A percentile compares a stretch with the other conserved stretches of the same genome.
These are phyloP conservation scores for Idaea dimidiata DNA, from an alignment of 2,888 invertebrate genomes.

Conservation along the genomic window DNA sequence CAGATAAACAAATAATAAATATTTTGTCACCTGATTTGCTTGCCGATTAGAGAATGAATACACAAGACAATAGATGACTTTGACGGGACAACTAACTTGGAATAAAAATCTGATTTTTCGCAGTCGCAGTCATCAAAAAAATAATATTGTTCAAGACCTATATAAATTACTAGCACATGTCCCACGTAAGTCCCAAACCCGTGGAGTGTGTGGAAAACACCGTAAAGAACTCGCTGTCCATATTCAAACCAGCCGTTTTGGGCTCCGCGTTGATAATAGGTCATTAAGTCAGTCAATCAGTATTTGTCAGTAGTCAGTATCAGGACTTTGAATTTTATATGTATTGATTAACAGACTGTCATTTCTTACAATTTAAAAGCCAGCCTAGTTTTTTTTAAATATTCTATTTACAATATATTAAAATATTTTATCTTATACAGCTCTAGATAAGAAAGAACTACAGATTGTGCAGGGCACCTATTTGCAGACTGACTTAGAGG, in stretches of 20 bases:
- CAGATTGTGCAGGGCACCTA: slow-evolving; percentile 18
- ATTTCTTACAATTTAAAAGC: neutral
- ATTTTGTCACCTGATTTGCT: slow-evolving; percentile 21
- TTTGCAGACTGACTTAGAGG: slow-evolving; percentile 10
- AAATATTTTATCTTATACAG: slow-evolving; percentile 15
- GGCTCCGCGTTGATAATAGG: too few species aligned
- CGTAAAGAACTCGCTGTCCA: too few species aligned
- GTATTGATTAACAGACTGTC: neutral
- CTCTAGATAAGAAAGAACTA: slow-evolving; percentile 24
- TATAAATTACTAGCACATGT: too few species aligned
- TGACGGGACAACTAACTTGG: neutral
- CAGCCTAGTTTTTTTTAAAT: neutral
- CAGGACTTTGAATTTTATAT: too few species aligned
- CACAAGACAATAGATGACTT: neutral
- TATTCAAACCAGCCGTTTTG: too few species aligned
- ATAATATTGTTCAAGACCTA: too few species aligned
- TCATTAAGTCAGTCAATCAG: too few species aligned
- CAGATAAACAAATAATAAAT: slow-evolving; percentile 24
- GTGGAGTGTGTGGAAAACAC: too few species aligned
- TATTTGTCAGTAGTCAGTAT: too few species aligned
- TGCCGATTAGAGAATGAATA: neutral
- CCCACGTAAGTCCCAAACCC: too few species aligned
- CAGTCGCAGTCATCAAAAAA: too few species aligned
- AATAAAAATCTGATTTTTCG: neutral
- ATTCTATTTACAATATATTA: neutral